Base-by-base conservation (phyloP, 1,140 invertebrate species). In the Zaprionus nigranus region DNA sequence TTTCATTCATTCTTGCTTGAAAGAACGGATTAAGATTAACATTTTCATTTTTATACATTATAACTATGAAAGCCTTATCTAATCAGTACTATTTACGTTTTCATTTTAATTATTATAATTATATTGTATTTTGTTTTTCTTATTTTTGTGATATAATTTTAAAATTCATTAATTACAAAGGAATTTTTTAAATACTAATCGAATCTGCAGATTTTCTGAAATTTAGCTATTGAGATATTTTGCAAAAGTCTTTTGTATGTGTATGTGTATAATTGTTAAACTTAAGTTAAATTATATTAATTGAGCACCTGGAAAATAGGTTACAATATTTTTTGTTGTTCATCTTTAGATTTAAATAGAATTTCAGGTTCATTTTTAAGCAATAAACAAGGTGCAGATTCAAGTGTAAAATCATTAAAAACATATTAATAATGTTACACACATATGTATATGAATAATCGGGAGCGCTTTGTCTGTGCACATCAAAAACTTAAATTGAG, bases 31-130 rank as follows among this genome's bases (percentile, higher is more conserved):
- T 51, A 60, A 20, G 28, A 28, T 59, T 26, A 34, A 40, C 34
- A 68, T 68, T 60, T 63, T 6, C 81, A 53, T 67, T 71, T 67
- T 71, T 74, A 59, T 79, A 87, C 79, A 82, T 74, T 87, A 82
- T 65, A 87, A 80, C 63, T 86, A 72, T 69, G 79, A 53, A 79
- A 87, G 77, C 69, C 82, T 87, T 86, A 87, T 82, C 82, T 87
- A 79, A 80, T 86, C 82, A 86, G 82, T 86, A 87, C 83, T 75
- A 79, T 65, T 82, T 70, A 69, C 17, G 30, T 64, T 43, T 6
- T 43, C 4, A 40, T 15, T 40, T 40, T 71, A n/a, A n/a, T 34
- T 67, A 59, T 68, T 77, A 24, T 22, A 22, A 20, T 24, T 17
- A 22, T 51, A 13, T 51, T n/a, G 20, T 20, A 51, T 51, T 51